Evolutionary conservation across 2,113 vertebrate genomes (phyloP).

Genomic region (Tapirus terrestris): DNA sequence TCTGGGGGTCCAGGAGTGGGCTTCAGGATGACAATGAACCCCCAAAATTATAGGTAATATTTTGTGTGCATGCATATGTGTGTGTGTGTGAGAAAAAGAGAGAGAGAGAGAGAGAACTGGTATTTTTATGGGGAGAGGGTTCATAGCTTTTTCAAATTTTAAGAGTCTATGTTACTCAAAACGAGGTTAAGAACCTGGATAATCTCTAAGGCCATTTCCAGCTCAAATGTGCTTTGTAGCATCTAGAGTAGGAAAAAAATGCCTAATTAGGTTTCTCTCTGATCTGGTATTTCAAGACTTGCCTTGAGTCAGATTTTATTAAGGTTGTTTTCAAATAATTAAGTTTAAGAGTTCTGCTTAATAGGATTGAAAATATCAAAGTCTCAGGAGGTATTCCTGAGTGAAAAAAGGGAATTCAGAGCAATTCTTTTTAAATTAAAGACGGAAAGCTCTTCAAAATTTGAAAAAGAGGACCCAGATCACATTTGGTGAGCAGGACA

Average conservation of each 20-base stretch:
- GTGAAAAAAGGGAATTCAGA: slow-evolving; percentile 8
- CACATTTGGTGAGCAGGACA: neutral
- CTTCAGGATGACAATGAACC: neutral
- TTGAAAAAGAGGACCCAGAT: neutral
- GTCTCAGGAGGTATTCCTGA: slow-evolving; percentile 53
- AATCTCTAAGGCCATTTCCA: slow-evolving; percentile 49
- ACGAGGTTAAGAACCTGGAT: slow-evolving; percentile 43
- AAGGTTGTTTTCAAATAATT: slow-evolving; percentile 70
- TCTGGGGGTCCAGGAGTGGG: neutral
- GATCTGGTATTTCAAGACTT: slow-evolving; percentile 59
- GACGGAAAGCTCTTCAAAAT: slow-evolving; percentile 45
- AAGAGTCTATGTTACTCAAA: slow-evolving; percentile 38
- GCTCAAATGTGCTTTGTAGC: neutral
- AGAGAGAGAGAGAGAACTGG: neutral
- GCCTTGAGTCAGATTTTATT: slow-evolving; percentile 72
- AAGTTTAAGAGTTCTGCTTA: slow-evolving; percentile 60
- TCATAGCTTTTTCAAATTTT: slow-evolving; percentile 6
- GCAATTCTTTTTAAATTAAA: slow-evolving; percentile 46
- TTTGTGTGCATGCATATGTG: neutral
- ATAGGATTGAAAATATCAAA: slow-evolving; percentile 62
- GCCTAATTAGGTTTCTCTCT: slow-evolving; percentile 61
- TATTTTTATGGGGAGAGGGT: neutral
- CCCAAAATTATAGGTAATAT: neutral
- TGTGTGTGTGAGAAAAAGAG: neutral
- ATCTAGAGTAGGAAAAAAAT: neutral